Evolutionary conservation across 2,113 vertebrate genomes (phyloP), one percentile per base, ranked within the genome.

Genomic region (Nycticorax nycticorax): DNA sequence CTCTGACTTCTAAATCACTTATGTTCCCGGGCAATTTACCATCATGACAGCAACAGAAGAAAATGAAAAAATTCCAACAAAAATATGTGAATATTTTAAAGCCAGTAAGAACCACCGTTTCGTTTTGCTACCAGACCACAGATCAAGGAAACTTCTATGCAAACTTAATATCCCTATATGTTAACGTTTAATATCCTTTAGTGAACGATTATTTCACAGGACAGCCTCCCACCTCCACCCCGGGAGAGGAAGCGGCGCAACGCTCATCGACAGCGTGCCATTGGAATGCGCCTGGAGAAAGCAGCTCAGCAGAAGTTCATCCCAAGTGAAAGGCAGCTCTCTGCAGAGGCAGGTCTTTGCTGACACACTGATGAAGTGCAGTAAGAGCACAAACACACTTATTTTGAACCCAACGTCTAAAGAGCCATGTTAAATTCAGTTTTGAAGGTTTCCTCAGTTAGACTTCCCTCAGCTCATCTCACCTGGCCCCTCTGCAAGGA

Each of bases 161-260:
- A 13, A 87, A 75, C 14, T 48, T 53, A 55, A 67, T 32, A 87
- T 14, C 28, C 28, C 26, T 30, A 1, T 5, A 28, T 2, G 56
- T 91, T 91, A 81, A 96, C 81, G 55, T 77, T 93, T 91, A 81
- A 87, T 81, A 27, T 18, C n/a, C 22, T 45, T 53, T 15, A 85
- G 68, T 78, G 85, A 85, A 56, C 1, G 2, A 75, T 21, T 32
- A 24, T 32, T 85, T 60, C 48, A 26, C 37, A 68, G 80, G 63
- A 60, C 0, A 3, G 52, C 18, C 30, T 73, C 63, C 37, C 47
- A 50, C 28, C 47, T 47, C 55, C 10, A 5, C 64, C 39, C 52
- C 5, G 5, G 71, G 20, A 76, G 52, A 52, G 35, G 41, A 71
- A 66, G 43, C 5, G 8, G 41, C 4, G 14, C 68, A 87, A 8